Evolutionary conservation across 2,888 invertebrate genomes (phyloP).

Genomic region (Spilosoma lubricipeda): DNA sequence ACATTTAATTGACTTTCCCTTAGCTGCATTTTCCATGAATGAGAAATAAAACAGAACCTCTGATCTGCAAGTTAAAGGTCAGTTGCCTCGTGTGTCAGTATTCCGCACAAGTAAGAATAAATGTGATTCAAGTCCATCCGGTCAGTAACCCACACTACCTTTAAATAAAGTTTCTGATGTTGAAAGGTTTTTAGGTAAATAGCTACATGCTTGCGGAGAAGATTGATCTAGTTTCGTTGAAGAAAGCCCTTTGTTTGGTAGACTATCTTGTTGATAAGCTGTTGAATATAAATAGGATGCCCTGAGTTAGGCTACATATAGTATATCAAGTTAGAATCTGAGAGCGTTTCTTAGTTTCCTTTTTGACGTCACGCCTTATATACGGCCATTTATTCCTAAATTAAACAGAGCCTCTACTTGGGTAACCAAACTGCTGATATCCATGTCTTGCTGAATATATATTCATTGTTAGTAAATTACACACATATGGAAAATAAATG

Average conservation of each 20-base stretch:
- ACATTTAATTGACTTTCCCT: not conserved
- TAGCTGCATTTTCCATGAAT: not conserved
- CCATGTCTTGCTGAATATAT: too few species aligned
- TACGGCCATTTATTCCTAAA: too few species aligned
- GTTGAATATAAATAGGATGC: not conserved
- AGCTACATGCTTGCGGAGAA: not conserved
- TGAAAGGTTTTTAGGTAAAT: not conserved
- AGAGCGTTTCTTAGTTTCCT: not conserved
- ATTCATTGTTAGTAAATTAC: too few species aligned
- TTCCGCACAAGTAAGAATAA: conserved; percentile 34
- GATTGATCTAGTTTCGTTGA: not conserved
- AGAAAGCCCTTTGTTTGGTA: not conserved
- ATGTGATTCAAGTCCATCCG: conserved; percentile 37
- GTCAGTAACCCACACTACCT: conserved; percentile 32
- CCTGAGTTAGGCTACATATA: not conserved
- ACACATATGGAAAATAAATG: too few species aligned
- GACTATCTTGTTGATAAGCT: not conserved
- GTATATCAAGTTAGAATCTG: not conserved
- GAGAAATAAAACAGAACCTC: not conserved
- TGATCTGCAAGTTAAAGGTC: conserved; percentile 28
- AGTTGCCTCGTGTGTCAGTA: conserved; percentile 44
- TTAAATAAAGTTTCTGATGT: conserved; percentile 33
- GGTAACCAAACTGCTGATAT: too few species aligned
- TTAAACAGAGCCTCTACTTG: too few species aligned
- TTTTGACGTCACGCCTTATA: too few species aligned